These are phyloP conservation scores for Asobara japonica DNA, from an alignment of 1,140 invertebrate genomes.

Conservation along the genomic window DNA sequence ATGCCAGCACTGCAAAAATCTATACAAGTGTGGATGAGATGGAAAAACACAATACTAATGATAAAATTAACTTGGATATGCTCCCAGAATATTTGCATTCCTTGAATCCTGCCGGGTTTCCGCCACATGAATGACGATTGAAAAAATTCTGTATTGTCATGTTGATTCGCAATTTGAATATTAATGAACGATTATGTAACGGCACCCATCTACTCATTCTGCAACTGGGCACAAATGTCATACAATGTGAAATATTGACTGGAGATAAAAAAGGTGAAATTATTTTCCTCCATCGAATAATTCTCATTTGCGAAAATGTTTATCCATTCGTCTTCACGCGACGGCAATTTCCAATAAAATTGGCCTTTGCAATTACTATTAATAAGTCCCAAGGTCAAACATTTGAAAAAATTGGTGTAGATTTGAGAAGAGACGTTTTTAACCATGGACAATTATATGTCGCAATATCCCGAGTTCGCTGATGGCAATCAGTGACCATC, in stretches of 20 bases:
- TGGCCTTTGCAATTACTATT: not conserved
- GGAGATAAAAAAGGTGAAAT: constrained; percentile 33
- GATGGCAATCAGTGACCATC: not conserved
- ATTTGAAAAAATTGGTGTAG: constrained; percentile 41
- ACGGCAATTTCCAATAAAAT: not conserved
- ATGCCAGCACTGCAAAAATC: constrained; percentile 11
- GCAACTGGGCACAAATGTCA: constrained; percentile 31
- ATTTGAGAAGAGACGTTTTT: constrained; percentile 49
- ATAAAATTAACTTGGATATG: constrained; percentile 12
- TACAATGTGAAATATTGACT: constrained; percentile 40
- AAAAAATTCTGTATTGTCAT: not conserved
- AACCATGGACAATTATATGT: constrained; percentile 45
- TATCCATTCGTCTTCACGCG: not conserved
- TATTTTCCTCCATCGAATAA: constrained; percentile 8
- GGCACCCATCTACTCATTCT: constrained; percentile 36
- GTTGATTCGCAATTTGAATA: not conserved
- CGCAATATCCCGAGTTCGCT: constrained; percentile 25
- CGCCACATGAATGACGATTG: constrained; percentile 6
- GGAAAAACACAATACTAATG: not conserved
- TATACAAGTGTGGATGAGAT: constrained; percentile 8
- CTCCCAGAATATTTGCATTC: not conserved
- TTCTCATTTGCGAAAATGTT: not conserved
- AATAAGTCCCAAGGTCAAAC: not conserved
- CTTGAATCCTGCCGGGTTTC: constrained; percentile 8
- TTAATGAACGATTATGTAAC: constrained; percentile 10